phyloP scores from a whole-genome alignment of 2,888 invertebrate genomes.

The Synergus laeviventris region DNA sequence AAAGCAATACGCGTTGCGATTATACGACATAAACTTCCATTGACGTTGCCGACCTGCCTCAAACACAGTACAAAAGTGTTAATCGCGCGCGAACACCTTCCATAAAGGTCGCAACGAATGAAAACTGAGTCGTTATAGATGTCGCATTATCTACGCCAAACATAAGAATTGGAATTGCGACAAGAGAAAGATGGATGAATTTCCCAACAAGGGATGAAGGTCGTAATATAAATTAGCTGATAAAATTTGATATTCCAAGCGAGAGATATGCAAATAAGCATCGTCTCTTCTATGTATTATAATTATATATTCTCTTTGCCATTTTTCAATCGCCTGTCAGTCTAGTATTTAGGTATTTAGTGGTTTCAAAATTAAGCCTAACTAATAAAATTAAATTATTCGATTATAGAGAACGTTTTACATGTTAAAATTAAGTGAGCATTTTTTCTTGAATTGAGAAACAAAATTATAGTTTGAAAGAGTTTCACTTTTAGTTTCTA shows the following conservation, averaged over 20 bases:
- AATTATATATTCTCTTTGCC: too few relatives aligned
- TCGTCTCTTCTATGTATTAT: not conserved
- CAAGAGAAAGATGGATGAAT: not conserved
- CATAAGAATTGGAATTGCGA: not conserved
- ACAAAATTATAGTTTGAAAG: slow-evolving; percentile 22
- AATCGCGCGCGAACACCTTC: not conserved
- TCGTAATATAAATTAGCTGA: not conserved
- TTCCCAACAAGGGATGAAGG: not conserved
- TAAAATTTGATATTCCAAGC: not conserved
- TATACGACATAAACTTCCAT: slow-evolving; percentile 53
- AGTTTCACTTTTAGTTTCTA: slow-evolving; percentile 26
- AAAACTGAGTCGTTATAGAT: slow-evolving; percentile 12
- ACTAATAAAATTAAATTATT: not conserved
- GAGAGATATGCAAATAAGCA: not conserved
- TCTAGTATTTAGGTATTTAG: not conserved
- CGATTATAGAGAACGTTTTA: not conserved
- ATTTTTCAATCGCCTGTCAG: not conserved
- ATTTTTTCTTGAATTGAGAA: slow-evolving; percentile 16
- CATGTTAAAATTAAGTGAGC: too few relatives aligned
- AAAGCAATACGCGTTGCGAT: slow-evolving; percentile 66
- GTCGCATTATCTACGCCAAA: not conserved
- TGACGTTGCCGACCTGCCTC: slow-evolving; percentile 71
- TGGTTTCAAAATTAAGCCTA: not conserved
- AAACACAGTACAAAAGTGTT: slow-evolving; percentile 51
- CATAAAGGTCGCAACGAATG: slow-evolving; percentile 4